These are phyloP conservation scores for Abscondita cerata DNA, from an alignment of 2,888 invertebrate species.

Conservation along the genomic window DNA sequence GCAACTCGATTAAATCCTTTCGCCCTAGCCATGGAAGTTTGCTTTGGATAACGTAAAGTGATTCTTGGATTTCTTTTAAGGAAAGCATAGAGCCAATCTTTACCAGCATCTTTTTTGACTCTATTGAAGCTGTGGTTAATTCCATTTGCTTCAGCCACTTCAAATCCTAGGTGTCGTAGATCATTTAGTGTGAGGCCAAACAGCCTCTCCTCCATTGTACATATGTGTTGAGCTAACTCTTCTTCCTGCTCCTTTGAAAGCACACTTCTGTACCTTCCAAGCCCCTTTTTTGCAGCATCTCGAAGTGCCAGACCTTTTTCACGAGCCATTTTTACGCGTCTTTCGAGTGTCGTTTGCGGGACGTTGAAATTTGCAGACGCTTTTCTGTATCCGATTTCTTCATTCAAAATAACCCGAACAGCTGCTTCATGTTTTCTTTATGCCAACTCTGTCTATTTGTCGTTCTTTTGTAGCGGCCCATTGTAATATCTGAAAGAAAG, in stretches of 20 bases:
- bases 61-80: background rate
- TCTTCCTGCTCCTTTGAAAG: slow-evolving; percentile 9
- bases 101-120: background rate
- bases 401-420: too few species aligned
- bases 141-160: background rate
- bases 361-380: too few species aligned
- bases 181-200: background rate
- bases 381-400: too few species aligned
- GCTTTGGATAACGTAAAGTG: background rate
- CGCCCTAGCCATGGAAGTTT: background rate
- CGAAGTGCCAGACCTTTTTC: too few species aligned
- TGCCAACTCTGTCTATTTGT: too few species aligned
- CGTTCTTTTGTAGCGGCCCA: too few species aligned
- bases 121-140: background rate
- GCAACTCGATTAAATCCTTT: background rate
- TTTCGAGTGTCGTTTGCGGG: too few species aligned
- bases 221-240: background rate
- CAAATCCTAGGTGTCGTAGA: background rate
- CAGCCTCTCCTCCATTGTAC: background rate
- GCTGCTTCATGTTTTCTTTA: too few species aligned
- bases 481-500: too few species aligned
- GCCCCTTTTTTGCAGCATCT: slow-evolving; percentile 2
- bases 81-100: slow-evolving; percentile 1
- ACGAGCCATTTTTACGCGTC: too few species aligned
- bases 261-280: slow-evolving; percentile 2